Evolutionary conservation across 1,140 invertebrate genomes (phyloP).

Genomic region (Bombus turneri): DNA sequence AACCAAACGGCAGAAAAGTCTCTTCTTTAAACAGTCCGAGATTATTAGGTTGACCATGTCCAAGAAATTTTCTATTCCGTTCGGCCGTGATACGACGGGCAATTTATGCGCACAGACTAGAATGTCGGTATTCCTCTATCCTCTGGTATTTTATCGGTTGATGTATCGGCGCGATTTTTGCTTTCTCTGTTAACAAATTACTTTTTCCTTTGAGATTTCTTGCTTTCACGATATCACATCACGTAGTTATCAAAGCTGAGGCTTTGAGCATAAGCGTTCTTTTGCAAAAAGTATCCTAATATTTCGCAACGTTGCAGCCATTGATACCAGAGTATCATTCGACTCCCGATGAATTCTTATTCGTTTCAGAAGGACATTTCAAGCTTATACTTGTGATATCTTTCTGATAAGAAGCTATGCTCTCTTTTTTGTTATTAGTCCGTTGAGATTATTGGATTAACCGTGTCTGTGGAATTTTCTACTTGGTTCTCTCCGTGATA

Average conservation of each 20-base stretch:
- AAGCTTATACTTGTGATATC: no score
- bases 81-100: neutral
- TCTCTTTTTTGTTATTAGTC: neutral
- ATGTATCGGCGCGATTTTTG: neutral
- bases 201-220: no score
- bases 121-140: neutral
- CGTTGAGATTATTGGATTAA: neutral
- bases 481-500: neutral
- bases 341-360: no score
- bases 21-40: slow-evolving; percentile 40
- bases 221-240: no score
- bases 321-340: no score
- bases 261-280: no score
- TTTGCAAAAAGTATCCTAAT: no score
- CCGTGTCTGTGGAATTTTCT: neutral
- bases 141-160: neutral
- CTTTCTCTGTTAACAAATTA: neutral
- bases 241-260: neutral
- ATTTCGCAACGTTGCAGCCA: no score
- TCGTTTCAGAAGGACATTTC: no score
- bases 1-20: slow-evolving; percentile 41
- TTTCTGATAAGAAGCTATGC: no score
- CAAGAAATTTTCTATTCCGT: neutral
- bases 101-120: neutral
- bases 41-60: slow-evolving; percentile 8